A percentile compares a stretch with the other conserved stretches of the same genome.
Conservation (phyloP, 2,113 vertebrate species). For the Drymodes brunneopygia region DNA sequence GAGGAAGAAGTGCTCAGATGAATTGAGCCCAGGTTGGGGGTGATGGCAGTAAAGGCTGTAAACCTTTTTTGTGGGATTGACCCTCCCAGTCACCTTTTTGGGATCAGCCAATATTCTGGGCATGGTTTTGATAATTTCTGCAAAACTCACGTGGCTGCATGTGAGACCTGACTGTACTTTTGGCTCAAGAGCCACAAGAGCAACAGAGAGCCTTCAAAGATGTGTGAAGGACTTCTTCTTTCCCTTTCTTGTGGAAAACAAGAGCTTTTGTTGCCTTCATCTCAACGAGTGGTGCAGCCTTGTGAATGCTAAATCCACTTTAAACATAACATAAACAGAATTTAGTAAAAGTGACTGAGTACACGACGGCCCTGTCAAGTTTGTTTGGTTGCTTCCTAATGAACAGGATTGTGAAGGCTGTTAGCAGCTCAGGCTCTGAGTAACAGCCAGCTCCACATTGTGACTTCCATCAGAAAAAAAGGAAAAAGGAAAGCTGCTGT, state of each 20-base stretch:
- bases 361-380: not conserved
- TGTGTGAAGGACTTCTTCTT: not conserved
- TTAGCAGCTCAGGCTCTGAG: not conserved
- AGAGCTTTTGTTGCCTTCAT: not conserved
- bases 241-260: not conserved
- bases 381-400: not conserved
- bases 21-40: rapidly evolving
- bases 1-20: not conserved
- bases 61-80: not conserved
- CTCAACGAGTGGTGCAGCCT: not conserved
- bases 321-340: not conserved
- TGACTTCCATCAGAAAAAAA: not conserved
- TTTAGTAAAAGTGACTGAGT: not conserved
- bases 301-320: not conserved
- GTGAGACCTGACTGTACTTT: not conserved
- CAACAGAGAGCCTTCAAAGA: not conserved
- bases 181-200: not conserved
- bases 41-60: not conserved
- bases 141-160: not conserved
- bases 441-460: not conserved
- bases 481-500: not conserved
- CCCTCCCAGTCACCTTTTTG: not conserved
- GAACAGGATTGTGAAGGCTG: not conserved
- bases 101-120: not conserved
- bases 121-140: not conserved